phyloP scores from a whole-genome alignment of 2,797 vertebrate species.

The Acrossocheilus wenchowensis region DNA sequence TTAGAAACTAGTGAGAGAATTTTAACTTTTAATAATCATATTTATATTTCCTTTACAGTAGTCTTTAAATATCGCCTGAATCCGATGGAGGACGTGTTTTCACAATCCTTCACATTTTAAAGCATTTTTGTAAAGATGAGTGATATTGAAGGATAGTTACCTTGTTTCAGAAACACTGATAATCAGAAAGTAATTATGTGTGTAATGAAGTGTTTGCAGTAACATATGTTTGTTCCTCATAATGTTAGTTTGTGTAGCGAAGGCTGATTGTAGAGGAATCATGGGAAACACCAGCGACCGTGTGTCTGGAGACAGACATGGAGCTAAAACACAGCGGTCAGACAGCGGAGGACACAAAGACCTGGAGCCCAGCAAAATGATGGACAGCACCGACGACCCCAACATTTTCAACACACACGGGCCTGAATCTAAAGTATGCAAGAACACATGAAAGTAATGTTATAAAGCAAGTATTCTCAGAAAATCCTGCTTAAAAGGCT shows the following conservation, averaged over 20 bases:
- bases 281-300: constrained; percentile 97
- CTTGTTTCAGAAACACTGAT: neutral
- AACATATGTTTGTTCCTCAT: neutral
- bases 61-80: neutral
- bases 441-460: neutral
- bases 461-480: neutral
- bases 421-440: constrained; percentile 86
- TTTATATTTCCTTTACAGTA: neutral
- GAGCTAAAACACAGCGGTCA: constrained; percentile 86
- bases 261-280: neutral
- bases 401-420: constrained; percentile 90
- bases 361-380: constrained; percentile 88
- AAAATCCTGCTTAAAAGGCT: neutral
- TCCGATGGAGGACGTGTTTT: neutral
- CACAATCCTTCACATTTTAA: neutral
- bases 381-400: constrained; percentile 95
- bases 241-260: neutral
- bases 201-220: neutral
- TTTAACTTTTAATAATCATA: neutral
- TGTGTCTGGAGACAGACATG: constrained; percentile 87
- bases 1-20: neutral
- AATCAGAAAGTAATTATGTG: neutral
- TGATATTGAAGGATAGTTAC: neutral
- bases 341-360: constrained; percentile 88
- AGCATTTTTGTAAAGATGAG: neutral